A percentile compares a stretch with the other conserved stretches of the same genome.
Evolutionary conservation across 2,888 invertebrate species (phyloP).

Genomic region (Caenorhabditis doughertyi): DNA sequence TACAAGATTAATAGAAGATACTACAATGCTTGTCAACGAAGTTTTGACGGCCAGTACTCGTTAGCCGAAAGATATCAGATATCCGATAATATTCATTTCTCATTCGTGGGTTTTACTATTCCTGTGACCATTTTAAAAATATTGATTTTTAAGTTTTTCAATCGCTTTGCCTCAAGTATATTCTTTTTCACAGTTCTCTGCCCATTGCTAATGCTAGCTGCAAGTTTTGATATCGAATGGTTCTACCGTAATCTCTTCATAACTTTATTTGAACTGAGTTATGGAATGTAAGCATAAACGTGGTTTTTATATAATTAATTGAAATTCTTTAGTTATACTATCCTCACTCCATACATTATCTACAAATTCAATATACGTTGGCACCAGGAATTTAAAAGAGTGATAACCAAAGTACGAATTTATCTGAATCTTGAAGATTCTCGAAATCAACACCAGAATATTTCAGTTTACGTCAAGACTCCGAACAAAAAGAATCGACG

Average conservation of each 20-base stretch:
- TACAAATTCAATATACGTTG: slow-evolving; percentile 56
- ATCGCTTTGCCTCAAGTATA: slow-evolving; percentile 48
- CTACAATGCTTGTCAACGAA: slow-evolving; percentile 45
- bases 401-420: slow-evolving; percentile 10
- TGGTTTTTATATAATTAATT: neutral
- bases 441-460: neutral
- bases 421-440: neutral
- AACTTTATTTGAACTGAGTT: slow-evolving; percentile 41
- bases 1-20: slow-evolving; percentile 43
- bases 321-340: slow-evolving; percentile 31
- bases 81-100: slow-evolving; percentile 58
- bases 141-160: slow-evolving; percentile 52
- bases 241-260: slow-evolving; percentile 51
- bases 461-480: slow-evolving; percentile 18
- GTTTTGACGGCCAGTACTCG: slow-evolving; percentile 35
- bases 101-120: slow-evolving; percentile 22
- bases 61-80: slow-evolving; percentile 56
- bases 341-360: slow-evolving; percentile 57
- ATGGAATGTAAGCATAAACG: slow-evolving; percentile 20
- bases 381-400: slow-evolving; percentile 43
- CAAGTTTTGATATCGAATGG: slow-evolving; percentile 24
- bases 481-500: slow-evolving; percentile 40
- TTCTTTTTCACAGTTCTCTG: slow-evolving; percentile 57
- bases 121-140: neutral
- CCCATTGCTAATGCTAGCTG: slow-evolving; percentile 47